These are phyloP conservation scores for Drosophila tanythrix DNA, from an alignment of 2,888 invertebrate genomes.

Conservation along the genomic window DNA sequence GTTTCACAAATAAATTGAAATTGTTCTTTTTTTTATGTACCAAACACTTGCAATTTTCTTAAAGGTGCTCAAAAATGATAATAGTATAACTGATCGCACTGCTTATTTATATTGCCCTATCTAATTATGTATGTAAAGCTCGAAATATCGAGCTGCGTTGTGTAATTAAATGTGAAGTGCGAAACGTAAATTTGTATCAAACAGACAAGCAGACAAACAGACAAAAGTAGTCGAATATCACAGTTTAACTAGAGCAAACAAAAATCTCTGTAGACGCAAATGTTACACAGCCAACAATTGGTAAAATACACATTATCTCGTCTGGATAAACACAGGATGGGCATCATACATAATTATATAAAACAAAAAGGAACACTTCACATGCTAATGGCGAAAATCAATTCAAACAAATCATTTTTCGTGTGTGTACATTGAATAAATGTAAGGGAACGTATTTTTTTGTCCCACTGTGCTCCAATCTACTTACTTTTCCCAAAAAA, in stretches of 20 bases:
- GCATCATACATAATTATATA: not conserved
- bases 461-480: not conserved
- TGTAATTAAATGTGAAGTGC: conserved; percentile 36
- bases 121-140: conserved; percentile 26
- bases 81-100: conserved; percentile 7
- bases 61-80: conserved; percentile 4
- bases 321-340: not conserved
- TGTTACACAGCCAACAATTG: not conserved
- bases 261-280: not conserved
- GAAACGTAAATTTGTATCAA: conserved; percentile 47
- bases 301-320: not conserved
- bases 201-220: not conserved
- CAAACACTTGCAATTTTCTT: conserved; percentile 1
- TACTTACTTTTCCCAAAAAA: not conserved
- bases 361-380: not conserved
- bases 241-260: conserved; percentile 9
- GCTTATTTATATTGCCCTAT: not conserved
- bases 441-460: not conserved
- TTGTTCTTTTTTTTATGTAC: conserved; percentile 56
- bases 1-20: conserved; percentile 54
- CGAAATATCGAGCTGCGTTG: conserved; percentile 2
- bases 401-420: not conserved
- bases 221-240: conserved; percentile 14
- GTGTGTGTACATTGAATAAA: not conserved
- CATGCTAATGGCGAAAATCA: not conserved